Conservation (phyloP, 2,797 vertebrate species). For the Phoxinus dragarum region DNA sequence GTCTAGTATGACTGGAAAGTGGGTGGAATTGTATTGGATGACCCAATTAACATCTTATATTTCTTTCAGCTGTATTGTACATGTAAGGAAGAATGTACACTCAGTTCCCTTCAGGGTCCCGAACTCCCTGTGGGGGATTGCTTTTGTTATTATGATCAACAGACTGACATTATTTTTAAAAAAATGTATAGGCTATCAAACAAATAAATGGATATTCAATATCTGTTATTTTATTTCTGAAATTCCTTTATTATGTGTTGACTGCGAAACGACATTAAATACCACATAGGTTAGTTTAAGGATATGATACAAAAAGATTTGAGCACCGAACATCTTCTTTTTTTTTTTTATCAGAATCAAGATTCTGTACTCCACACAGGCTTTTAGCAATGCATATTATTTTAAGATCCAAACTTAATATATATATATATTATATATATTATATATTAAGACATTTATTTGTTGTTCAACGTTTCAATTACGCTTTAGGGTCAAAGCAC, state of each 20-base stretch:
- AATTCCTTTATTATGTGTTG: neutral
- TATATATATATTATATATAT: neutral
- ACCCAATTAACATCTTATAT: constrained; percentile 26
- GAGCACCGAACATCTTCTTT: no score
- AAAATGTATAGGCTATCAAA: neutral
- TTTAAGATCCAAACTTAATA: neutral
- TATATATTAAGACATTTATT: no score
- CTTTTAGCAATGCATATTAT: neutral
- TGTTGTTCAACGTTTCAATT: neutral
- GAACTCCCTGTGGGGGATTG: neutral
- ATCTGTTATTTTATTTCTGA: neutral
- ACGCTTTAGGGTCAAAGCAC: neutral
- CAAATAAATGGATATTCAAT: neutral
- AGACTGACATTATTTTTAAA: neutral
- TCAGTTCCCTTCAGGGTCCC: neutral
- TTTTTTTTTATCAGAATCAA: no score
- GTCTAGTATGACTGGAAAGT: constrained; percentile 15
- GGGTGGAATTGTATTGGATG: constrained; percentile 31
- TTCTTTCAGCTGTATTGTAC: constrained; percentile 4
- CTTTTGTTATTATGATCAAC: neutral
- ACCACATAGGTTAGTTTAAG: no score
- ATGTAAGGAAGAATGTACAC: neutral
- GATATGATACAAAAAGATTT: neutral
- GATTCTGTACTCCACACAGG: no score
- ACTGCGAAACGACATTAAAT: neutral